phyloP scores from a whole-genome alignment of 2,113 vertebrate genomes.

The Otis tarda region DNA sequence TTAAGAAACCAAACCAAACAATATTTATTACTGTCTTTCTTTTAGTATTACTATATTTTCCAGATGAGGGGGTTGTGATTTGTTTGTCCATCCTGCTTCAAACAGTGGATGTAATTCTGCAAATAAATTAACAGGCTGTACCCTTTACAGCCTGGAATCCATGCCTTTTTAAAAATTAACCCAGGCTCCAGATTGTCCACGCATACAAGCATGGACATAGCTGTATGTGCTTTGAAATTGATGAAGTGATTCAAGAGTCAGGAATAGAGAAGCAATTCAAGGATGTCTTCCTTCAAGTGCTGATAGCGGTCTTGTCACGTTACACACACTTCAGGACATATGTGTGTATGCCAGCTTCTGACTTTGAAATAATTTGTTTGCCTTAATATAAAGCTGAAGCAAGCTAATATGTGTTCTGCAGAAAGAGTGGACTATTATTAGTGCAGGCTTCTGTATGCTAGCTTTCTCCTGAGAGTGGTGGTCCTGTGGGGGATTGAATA shows the following conservation, averaged over 20 bases:
- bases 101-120: not conserved
- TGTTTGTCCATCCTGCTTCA: not conserved
- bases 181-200: not conserved
- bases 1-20: not conserved
- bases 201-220: not conserved
- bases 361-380: not conserved
- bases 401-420: not conserved
- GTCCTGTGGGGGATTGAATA: not conserved
- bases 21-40: not conserved
- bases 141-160: not conserved
- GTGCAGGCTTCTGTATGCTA: not conserved
- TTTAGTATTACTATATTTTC: not conserved
- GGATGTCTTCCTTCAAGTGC: not conserved
- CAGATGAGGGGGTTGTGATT: not conserved
- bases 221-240: not conserved
- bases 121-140: not conserved
- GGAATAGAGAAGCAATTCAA: not conserved
- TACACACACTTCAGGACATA: not conserved
- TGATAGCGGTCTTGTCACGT: not conserved
- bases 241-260: not conserved
- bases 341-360: not conserved
- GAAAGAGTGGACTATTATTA: not conserved
- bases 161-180: not conserved
- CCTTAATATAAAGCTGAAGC: not conserved
- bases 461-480: not conserved